Conservation (phyloP, 2,888 invertebrate species). For the Eretmocerus hayati region DNA sequence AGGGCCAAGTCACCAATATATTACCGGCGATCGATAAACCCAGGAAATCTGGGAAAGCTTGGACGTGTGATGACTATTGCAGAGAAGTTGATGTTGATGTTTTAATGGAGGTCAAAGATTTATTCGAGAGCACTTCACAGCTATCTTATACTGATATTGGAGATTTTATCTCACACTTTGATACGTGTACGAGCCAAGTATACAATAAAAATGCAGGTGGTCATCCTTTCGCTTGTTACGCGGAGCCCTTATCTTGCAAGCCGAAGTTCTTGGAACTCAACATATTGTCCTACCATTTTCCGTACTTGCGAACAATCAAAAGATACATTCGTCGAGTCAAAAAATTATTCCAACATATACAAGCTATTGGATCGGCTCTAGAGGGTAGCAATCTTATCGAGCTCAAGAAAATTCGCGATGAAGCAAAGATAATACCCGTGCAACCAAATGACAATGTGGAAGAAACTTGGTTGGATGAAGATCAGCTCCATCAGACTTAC, state of each 20-base stretch:
- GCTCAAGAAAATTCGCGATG: not conserved
- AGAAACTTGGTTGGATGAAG: not conserved
- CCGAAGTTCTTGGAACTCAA: not conserved
- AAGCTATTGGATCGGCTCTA: not conserved
- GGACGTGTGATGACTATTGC: not conserved
- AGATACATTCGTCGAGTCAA: not conserved
- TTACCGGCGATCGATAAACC: not conserved
- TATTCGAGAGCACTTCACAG: constrained; percentile 1
- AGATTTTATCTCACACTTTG: not conserved
- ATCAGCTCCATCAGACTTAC: not conserved
- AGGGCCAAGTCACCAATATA: constrained; percentile 4
- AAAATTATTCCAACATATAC: not conserved
- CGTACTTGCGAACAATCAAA: not conserved
- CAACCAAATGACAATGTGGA: not conserved
- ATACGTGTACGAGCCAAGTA: not conserved
- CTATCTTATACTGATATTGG: not conserved
- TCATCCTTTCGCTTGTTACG: constrained; percentile 1
- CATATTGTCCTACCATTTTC: constrained; percentile 1
- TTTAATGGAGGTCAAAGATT: not conserved
- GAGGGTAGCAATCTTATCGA: not conserved
- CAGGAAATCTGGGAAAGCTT: not conserved
- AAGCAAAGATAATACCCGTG: not conserved
- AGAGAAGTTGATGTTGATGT: constrained; percentile 2
- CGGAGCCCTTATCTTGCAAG: constrained; percentile 1
- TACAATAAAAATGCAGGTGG: not conserved